Conservation (phyloP, 1,140 invertebrate species). For the Globodera rostochiensis region DNA sequence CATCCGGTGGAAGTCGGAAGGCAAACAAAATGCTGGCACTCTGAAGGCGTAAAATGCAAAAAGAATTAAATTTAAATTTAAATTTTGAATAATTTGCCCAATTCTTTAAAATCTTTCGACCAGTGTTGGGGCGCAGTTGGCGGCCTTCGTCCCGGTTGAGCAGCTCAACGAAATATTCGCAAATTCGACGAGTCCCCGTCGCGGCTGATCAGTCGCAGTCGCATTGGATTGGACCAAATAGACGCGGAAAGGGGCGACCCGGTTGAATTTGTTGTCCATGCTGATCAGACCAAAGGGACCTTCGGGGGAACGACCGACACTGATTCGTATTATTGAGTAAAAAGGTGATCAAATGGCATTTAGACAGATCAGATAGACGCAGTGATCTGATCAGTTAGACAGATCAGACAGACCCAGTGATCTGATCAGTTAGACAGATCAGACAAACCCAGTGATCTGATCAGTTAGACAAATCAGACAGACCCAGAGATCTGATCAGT, state of each 20-base stretch:
- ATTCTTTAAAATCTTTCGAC: not conserved
- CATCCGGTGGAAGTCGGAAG: conserved; percentile 38
- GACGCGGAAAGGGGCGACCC: conserved; percentile 38
- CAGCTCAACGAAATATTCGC: conserved; percentile 22
- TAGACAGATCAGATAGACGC: too few species aligned
- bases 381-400: too few species aligned
- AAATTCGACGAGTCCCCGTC: conserved; percentile 12
- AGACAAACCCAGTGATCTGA: too few species aligned
- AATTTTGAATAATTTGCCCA: too few species aligned
- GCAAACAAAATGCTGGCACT: not conserved
- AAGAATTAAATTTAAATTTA: not conserved
- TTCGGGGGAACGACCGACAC: not conserved
- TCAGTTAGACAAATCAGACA: too few species aligned
- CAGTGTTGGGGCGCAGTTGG: not conserved
- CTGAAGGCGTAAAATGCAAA: not conserved
- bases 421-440: too few species aligned
- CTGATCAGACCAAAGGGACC: conserved; percentile 45
- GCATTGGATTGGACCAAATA: conserved; percentile 28
- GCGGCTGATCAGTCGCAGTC: conserved; percentile 10
- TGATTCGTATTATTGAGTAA: not conserved
- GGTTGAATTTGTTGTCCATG: conserved; percentile 37
- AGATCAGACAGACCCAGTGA: too few species aligned
- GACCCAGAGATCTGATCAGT: too few species aligned
- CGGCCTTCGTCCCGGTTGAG: not conserved
- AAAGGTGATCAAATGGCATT: not conserved